phyloP scores from a whole-genome alignment of 2,113 vertebrate species.

The Polypterus bichir region DNA sequence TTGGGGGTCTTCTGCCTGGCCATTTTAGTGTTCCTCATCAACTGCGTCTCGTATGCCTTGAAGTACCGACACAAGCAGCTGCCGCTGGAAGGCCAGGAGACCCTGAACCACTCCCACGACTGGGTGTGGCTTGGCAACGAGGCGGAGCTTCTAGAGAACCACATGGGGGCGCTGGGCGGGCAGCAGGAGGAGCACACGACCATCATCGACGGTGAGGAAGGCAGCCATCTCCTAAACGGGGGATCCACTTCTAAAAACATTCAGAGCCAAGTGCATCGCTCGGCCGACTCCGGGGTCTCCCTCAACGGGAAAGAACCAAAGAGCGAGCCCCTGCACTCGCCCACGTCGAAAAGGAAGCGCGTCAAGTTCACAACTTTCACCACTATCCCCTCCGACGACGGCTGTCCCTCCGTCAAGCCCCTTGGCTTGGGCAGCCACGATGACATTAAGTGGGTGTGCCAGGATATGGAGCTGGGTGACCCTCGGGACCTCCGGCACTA shows the following conservation, averaged over 20 bases:
- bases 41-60: slow-evolving; percentile 86
- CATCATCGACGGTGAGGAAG: slow-evolving; percentile 64
- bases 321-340: slow-evolving; percentile 53
- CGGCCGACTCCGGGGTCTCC: slow-evolving; percentile 33
- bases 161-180: slow-evolving; percentile 49
- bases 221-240: slow-evolving; percentile 64
- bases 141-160: slow-evolving; percentile 68
- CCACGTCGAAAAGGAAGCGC: slow-evolving; percentile 75
- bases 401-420: slow-evolving; percentile 61
- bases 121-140: slow-evolving; percentile 96
- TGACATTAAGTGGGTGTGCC: slow-evolving; percentile 84
- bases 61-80: slow-evolving; percentile 85
- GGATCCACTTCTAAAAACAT: slow-evolving; percentile 50
- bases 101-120: slow-evolving; percentile 79
- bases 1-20: slow-evolving; percentile 93
- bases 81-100: slow-evolving; percentile 71
- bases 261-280: slow-evolving; percentile 56
- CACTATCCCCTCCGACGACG: slow-evolving; percentile 60
- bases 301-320: slow-evolving; percentile 45
- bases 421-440: slow-evolving; percentile 53
- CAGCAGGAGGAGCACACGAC: slow-evolving; percentile 69
- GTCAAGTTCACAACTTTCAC: slow-evolving; percentile 89
- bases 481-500: slow-evolving; percentile 67
- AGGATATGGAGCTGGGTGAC: slow-evolving; percentile 59
- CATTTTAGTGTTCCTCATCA: slow-evolving; percentile 89